Conservation (phyloP, 2,113 vertebrate genomes). For the Pteropus alecto region DNA sequence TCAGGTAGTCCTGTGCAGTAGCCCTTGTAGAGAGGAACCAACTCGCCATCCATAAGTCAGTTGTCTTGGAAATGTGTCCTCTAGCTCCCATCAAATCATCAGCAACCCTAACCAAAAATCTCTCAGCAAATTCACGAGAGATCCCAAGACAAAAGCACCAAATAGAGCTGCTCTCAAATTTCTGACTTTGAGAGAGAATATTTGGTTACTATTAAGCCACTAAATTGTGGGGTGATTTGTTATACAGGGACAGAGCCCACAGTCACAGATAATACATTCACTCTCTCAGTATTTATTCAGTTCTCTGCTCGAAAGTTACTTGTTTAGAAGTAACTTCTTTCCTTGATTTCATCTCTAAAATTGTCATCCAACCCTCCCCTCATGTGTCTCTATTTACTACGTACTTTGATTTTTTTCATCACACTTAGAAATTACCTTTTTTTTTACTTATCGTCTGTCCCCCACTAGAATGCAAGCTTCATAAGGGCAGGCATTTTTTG, state of each 20-base stretch:
- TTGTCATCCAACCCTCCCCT: neutral
- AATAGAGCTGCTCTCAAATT: neutral
- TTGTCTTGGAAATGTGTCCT: neutral
- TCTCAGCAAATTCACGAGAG: neutral
- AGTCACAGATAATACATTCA: neutral
- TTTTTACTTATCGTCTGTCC: neutral
- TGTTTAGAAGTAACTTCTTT: neutral
- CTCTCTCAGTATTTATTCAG: neutral
- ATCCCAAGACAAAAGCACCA: neutral
- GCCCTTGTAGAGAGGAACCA: neutral
- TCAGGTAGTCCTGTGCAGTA: neutral
- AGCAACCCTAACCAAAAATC: neutral
- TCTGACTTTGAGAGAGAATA: neutral
- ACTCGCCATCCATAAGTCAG: neutral
- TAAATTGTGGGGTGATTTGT: neutral
- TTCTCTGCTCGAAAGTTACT: neutral
- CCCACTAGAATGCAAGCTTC: neutral
- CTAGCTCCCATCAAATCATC: neutral
- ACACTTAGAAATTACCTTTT: neutral
- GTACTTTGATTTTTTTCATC: neutral
- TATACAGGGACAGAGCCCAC: neutral
- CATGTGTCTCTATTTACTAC: neutral
- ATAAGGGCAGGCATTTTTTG: neutral
- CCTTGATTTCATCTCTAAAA: neutral
- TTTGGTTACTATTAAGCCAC: neutral